Conservation (phyloP, 2,113 vertebrate species). For the Nycticebus coucang region DNA sequence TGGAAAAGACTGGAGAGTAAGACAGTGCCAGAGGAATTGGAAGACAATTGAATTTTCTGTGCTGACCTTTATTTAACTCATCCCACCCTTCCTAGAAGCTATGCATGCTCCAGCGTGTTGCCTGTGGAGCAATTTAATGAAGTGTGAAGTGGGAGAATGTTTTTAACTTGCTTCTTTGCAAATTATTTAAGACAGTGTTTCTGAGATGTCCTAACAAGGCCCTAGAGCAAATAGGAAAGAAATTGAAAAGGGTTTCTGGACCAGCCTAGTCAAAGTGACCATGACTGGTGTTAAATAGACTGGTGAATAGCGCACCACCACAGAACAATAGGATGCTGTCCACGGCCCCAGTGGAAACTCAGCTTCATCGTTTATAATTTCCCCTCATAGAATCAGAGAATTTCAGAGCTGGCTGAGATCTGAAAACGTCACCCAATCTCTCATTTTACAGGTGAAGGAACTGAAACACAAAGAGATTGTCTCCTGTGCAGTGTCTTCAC, state of each 20-base stretch:
- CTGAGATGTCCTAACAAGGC: conserved; percentile 19
- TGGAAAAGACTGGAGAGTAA: background rate
- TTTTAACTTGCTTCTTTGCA: conserved; percentile 19
- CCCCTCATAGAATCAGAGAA: background rate
- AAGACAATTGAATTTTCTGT: background rate
- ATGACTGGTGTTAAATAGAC: background rate
- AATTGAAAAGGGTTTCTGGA: background rate
- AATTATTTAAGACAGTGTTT: conserved; percentile 13
- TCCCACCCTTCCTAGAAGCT: background rate
- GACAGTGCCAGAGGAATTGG: background rate
- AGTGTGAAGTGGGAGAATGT: background rate
- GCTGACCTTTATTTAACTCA: conserved; percentile 39
- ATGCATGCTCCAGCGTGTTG: background rate
- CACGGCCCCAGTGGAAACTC: background rate
- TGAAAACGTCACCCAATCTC: conserved; percentile 27
- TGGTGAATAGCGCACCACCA: background rate
- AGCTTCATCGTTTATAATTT: background rate
- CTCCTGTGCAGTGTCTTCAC: background rate
- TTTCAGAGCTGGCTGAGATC: conserved; percentile 30
- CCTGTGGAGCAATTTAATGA: background rate
- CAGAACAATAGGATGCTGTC: background rate
- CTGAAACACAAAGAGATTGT: conserved; percentile 7
- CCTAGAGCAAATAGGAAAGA: background rate
- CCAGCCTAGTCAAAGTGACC: background rate
- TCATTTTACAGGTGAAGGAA: conserved; percentile 45